Base-by-base conservation (phyloP, 92 coral and sea anemone genomes). In the Pocillopora meandrina region DNA sequence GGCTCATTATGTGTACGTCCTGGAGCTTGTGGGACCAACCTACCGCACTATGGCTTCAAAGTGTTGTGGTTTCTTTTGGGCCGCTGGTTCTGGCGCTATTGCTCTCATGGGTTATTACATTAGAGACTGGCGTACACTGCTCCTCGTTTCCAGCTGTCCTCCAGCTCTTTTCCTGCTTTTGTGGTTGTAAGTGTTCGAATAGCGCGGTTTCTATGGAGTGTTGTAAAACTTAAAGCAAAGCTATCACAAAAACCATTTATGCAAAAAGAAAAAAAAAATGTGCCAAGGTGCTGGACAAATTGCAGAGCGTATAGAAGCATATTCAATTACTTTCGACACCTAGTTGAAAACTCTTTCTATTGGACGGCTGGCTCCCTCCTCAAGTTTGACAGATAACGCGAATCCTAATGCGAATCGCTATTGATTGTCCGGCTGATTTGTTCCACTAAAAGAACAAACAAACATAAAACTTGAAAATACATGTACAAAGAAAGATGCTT, bases 1-100 rank as follows among this genome's bases (percentile, higher is more conserved):
- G 21, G 88, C 86, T 21, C 95, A 92, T 12, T 93, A 88, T 62
- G 97, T 93, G 70, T 88, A 87, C 64, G 23, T 56, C 78, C 73
- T 91, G 92, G 94, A 91, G 78, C 62, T 91, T 20, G 89, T 88
- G 16, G 91, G 87, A 5, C 84, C 91, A 2, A 76, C 61, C 35
- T 76, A 83, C 59, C 94, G 94, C 61, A 91, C 94, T 0, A 65
- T 85, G 79, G 82, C 75, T 14, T 76, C 79, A 23, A 69, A 78
- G 18, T 20, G 79, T 18, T 59, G 76, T 23, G 35, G 71, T 65
- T 6, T 77, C 6, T 91, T 85, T 68, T 85, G 87, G 90, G 84
- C 75, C 9, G 69, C 77, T 56, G 95, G 95, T 0, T 68, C 68
- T n/a, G 61, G 69, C 47, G 58, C 65, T 12, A 36, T 73, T 63